Percentiles rank a stretch among this genome's conserved stretches.
These are phyloP conservation scores for Phrynosoma platyrhinos DNA, from an alignment of 2,113 vertebrate species.

Conservation along the genomic window DNA sequence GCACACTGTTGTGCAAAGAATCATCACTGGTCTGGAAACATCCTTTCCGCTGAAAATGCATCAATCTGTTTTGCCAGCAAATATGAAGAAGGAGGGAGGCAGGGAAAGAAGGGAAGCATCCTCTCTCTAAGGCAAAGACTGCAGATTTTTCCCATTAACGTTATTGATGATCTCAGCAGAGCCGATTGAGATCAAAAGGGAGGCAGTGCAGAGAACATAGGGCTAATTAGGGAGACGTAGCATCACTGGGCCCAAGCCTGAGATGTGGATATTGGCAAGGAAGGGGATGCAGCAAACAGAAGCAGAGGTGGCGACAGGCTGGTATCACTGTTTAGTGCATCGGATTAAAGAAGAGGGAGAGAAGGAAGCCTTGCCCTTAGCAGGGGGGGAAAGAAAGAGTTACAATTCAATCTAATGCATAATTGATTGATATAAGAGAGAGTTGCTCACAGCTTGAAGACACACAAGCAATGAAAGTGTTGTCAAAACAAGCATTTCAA, in stretches of 20 bases:
- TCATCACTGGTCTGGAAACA: not conserved
- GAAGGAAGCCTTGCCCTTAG: no score
- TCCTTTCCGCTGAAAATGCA: not conserved
- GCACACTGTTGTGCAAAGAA: not conserved
- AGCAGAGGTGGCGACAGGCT: not conserved
- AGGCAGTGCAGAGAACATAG: conserved; percentile 14
- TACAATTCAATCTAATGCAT: not conserved
- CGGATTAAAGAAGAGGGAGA: not conserved
- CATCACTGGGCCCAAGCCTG: not conserved
- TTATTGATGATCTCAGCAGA: conserved; percentile 56
- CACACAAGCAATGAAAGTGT: not conserved
- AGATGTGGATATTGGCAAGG: conserved; percentile 19
- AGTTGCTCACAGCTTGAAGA: not conserved
- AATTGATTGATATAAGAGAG: not conserved
- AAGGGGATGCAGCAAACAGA: not conserved
- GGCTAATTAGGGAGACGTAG: conserved; percentile 41
- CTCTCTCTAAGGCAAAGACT: not conserved
- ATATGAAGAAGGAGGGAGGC: not conserved
- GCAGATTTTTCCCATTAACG: conserved; percentile 49
- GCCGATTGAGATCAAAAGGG: conserved; percentile 49
- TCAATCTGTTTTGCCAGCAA: not conserved
- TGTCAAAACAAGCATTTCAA: conserved; percentile 4
- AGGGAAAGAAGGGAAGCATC: no score
- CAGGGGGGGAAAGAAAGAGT: not conserved
- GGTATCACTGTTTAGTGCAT: not conserved